Percentiles rank a stretch among this genome's conserved stretches.
phyloP scores from a whole-genome alignment of 1,140 invertebrate genomes.

The Drosophila repleta region DNA sequence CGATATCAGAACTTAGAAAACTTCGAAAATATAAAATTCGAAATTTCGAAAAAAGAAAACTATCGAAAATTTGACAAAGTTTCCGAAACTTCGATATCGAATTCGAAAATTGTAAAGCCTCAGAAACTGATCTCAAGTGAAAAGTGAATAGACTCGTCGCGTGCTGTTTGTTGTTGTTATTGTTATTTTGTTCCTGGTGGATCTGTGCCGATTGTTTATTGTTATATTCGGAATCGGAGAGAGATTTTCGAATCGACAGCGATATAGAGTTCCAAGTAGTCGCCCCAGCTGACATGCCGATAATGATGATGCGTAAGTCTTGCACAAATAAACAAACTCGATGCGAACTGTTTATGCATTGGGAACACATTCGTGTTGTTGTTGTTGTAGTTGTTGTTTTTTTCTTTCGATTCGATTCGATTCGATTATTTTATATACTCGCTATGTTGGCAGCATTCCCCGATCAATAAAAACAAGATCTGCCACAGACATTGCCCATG shows the following conservation, averaged over 20 bases:
- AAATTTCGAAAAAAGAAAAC: slow-evolving; percentile 10
- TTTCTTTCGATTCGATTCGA: no score
- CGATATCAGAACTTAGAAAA: slow-evolving; percentile 11
- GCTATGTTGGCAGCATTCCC: slow-evolving; percentile 36
- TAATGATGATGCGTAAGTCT: slow-evolving; percentile 44
- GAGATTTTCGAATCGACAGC: slow-evolving; percentile 10
- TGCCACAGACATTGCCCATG: slow-evolving; percentile 61
- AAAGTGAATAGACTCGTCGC: background rate
- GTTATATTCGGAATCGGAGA: background rate
- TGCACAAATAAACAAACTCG: slow-evolving; percentile 34
- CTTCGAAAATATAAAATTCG: slow-evolving; percentile 12
- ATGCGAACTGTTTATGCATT: slow-evolving; percentile 23
- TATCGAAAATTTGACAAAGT: background rate
- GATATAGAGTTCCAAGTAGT: slow-evolving; percentile 11
- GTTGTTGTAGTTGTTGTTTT: no score
- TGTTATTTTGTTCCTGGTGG: slow-evolving; percentile 3
- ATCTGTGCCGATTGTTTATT: slow-evolving; percentile 28
- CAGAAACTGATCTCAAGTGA: slow-evolving; percentile 10
- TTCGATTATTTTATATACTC: slow-evolving; percentile 63
- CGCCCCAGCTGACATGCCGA: slow-evolving; percentile 28
- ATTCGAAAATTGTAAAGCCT: background rate
- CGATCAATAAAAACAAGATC: slow-evolving; percentile 50
- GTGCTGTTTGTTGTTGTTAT: slow-evolving; percentile 1
- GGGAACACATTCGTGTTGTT: background rate
- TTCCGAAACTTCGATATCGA: background rate